These are phyloP conservation scores for Leiothrix lutea DNA, from an alignment of 2,113 vertebrate genomes.

Conservation along the genomic window DNA sequence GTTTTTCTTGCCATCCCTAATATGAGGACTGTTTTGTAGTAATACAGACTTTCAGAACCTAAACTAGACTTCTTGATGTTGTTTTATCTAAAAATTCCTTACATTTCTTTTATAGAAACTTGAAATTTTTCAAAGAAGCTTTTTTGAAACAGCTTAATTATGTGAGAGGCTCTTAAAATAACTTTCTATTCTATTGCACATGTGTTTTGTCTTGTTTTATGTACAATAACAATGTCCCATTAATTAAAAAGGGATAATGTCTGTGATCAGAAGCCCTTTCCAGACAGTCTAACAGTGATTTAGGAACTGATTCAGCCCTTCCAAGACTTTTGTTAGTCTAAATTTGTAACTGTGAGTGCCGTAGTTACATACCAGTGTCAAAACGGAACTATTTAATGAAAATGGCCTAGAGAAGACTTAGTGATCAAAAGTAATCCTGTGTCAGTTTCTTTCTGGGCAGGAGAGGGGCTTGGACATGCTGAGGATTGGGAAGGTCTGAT, in stretches of 20 bases:
- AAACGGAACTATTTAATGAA: not conserved
- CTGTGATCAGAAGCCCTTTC: not conserved
- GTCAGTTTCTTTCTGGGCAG: not conserved
- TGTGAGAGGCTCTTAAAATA: not conserved
- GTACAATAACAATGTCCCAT: not conserved
- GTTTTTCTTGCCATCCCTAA: not conserved
- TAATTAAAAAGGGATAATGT: not conserved
- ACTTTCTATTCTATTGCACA: not conserved
- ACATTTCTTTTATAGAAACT: not conserved
- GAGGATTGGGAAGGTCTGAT: not conserved
- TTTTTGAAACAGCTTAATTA: not conserved
- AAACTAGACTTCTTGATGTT: not conserved
- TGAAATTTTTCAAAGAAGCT: not conserved
- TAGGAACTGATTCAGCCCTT: not conserved
- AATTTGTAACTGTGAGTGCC: not conserved
- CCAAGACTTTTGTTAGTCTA: not conserved
- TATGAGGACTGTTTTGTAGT: accelerated
- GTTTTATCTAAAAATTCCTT: not conserved
- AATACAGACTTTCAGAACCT: not conserved
- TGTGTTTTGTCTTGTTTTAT: not conserved
- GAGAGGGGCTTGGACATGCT: not conserved
- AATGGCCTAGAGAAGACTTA: not conserved
- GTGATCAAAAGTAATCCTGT: not conserved
- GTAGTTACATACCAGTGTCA: not conserved
- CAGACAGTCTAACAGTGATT: not conserved